Evolutionary conservation across 2,797 vertebrate genomes (phyloP), one percentile per base, ranked within the genome.

Genomic region (Semaprochilodus insignis): DNA sequence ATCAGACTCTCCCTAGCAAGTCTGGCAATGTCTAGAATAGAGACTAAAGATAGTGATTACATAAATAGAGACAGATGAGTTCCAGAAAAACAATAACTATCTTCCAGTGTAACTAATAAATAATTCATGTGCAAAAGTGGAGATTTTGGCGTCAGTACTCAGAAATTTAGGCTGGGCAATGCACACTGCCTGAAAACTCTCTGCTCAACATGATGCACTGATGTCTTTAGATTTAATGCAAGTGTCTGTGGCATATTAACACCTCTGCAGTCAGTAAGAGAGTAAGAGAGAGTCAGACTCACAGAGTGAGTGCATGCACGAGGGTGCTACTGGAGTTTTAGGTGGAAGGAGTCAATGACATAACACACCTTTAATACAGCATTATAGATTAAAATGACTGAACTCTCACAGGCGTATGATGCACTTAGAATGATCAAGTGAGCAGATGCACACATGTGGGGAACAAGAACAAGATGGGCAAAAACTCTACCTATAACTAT

Each of bases 251-350:
- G n/a, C 23, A 52, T 14, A 72, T 23, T n/a, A 52, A 52, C 23
- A 3, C 23, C 13, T n/a, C 40, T 2, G 27, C 69, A 34, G 65
- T 59, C 15, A 44, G 52, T 57, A 7, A 25, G 44, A 63, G 57
- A 14, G 23, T 51, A 17, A 55, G 10, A 11, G 71, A 48, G 23
- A 74, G 67, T 48, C 19, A 27, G 23, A 34, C 4, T 52, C 11
- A n/a, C n/a, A 74, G 15, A 19, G n/a, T 80, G 60, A 1, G 1
- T 74, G 19, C 14, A 57, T 83, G 80, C 70, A 69, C 77, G 34
- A 74, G 57, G 75, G 36, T 55, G 51, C 21, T 70, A 76, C 8
- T 77, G 40, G 13, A 63, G 21, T 73, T 15, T 48, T 0, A 63
- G 21, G 16, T 48, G 54, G 21, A 84, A 21, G 40, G 13, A 25